These are phyloP conservation scores for Sebastes ruberrimus DNA, from an alignment of 2,797 vertebrate species.

Conservation along the genomic window DNA sequence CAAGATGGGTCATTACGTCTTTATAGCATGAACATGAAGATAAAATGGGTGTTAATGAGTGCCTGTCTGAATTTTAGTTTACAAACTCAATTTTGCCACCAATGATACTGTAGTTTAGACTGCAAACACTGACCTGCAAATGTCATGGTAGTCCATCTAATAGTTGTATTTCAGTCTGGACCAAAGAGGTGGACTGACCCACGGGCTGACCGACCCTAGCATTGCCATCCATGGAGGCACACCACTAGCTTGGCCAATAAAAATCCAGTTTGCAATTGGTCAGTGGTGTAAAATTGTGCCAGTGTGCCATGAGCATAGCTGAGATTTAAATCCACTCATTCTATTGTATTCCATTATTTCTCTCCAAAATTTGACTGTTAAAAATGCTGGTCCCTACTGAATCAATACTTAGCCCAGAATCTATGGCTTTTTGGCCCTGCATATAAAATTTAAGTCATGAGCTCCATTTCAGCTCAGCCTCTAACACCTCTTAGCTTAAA, in stretches of 20 bases:
- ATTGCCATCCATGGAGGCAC: background rate
- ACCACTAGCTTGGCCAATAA: background rate
- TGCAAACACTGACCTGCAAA: background rate
- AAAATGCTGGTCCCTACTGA: too few species aligned
- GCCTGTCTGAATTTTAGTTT: background rate
- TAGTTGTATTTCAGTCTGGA: background rate
- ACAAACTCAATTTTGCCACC: background rate
- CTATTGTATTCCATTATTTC: background rate
- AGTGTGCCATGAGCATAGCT: background rate
- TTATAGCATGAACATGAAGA: background rate
- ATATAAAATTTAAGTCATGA: background rate
- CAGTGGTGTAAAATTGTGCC: background rate
- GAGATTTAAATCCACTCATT: background rate
- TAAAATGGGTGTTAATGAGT: background rate
- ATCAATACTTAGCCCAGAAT: too few species aligned
- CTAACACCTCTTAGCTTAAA: background rate
- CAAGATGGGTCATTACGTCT: background rate
- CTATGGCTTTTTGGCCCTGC: too few species aligned
- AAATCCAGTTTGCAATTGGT: background rate
- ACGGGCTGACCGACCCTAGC: too few species aligned
- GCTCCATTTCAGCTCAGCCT: too few species aligned
- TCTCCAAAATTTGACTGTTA: background rate
- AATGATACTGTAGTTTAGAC: background rate
- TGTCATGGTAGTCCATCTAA: background rate
- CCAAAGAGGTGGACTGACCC: background rate